Evolutionary conservation across 2,113 vertebrate genomes (phyloP).

Genomic region (Laterallus jamaicensis): DNA sequence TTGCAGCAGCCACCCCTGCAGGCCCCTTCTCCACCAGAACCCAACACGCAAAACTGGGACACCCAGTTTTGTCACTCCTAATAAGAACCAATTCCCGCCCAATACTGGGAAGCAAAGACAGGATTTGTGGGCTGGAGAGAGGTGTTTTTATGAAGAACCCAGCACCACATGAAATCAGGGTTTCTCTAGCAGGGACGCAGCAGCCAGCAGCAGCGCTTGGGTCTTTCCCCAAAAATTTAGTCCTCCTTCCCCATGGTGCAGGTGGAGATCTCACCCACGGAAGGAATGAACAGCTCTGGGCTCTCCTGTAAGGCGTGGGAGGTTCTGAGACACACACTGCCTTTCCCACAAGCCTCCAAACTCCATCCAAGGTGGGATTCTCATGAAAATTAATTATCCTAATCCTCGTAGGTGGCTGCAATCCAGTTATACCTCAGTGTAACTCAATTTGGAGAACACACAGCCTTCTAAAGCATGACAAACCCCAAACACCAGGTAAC

Average conservation of each 20-base stretch:
- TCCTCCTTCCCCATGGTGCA: accelerated
- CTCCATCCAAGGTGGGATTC: background rate
- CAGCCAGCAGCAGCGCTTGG: background rate
- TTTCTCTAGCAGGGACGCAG: background rate
- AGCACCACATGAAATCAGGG: background rate
- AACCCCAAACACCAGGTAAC: background rate
- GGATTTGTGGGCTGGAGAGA: background rate
- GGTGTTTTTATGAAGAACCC: background rate
- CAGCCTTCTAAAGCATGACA: background rate
- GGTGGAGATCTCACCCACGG: accelerated
- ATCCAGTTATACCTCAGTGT: background rate
- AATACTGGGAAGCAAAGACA: background rate
- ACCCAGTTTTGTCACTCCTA: background rate
- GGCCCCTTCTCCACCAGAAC: no score
- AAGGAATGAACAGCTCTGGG: background rate
- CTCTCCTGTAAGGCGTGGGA: background rate
- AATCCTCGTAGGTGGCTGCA: background rate
- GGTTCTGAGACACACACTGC: background rate
- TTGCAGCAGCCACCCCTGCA: no score
- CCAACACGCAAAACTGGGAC: no score
- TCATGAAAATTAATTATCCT: background rate
- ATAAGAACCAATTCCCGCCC: background rate
- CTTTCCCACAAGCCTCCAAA: background rate
- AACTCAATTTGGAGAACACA: background rate
- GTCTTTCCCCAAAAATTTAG: background rate